Conservation (phyloP, 1,140 invertebrate genomes). For the Bursaphelenchus mucronatus region DNA sequence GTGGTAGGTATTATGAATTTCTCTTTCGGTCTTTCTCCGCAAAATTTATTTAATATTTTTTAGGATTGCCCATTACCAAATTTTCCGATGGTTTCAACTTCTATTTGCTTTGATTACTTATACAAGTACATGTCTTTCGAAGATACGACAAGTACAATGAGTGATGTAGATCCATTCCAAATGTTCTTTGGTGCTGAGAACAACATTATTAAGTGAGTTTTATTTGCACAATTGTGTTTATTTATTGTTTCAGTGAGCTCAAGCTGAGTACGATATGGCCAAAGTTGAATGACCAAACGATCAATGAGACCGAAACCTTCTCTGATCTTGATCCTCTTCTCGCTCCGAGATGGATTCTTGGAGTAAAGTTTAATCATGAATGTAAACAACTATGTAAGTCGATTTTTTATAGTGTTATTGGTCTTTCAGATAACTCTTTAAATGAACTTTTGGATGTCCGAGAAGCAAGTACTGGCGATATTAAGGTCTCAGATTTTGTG, state of each 20-base stretch:
- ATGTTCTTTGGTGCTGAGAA: conserved; percentile 12
- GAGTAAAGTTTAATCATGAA: conserved; percentile 31
- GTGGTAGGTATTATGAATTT: conserved; percentile 18
- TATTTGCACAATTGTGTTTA: conserved; percentile 15
- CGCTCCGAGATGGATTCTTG: conserved; percentile 37
- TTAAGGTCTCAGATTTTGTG: conserved; percentile 1
- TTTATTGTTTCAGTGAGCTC: conserved; percentile 26
- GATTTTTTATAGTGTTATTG: conserved; percentile 13
- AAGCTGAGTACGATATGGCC: conserved; percentile 25
- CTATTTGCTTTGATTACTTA: conserved; percentile 31
- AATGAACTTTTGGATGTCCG: conserved; percentile 23
- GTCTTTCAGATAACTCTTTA: conserved; percentile 6
- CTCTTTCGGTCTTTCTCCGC: not conserved
- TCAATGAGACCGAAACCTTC: conserved; percentile 38
- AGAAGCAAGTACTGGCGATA: conserved; percentile 21
- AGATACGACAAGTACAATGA: no score
- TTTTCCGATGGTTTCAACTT: conserved; percentile 1
- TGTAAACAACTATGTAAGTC: conserved; percentile 39
- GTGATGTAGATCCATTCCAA: no score
- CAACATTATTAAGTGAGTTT: conserved; percentile 4
- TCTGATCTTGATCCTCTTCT: conserved; percentile 36
- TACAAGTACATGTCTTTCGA: conserved; percentile 21
- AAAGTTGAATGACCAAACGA: conserved; percentile 18
- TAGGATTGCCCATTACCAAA: not conserved
- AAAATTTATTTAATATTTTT: conserved; percentile 7